Conservation (phyloP, 2,797 vertebrate genomes). For the Apogon hyalosoma region DNA sequence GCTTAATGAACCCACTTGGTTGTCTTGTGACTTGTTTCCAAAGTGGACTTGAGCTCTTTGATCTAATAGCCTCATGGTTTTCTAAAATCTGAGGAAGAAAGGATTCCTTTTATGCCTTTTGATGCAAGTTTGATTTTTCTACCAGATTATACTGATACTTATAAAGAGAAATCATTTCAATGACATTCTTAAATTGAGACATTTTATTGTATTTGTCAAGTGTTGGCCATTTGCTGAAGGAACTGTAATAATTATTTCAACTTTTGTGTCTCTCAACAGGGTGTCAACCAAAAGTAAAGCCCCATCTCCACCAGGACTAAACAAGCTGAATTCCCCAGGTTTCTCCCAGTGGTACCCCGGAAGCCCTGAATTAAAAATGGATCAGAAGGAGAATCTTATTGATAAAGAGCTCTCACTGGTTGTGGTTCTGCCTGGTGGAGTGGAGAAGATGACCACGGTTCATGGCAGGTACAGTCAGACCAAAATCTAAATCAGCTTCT, state of each 20-base stretch:
- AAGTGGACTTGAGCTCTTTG: slow-evolving; percentile 69
- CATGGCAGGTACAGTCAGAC: slow-evolving; percentile 88
- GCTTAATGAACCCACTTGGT: slow-evolving; percentile 67
- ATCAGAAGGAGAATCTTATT: slow-evolving; percentile 90
- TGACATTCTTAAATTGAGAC: slow-evolving; percentile 10
- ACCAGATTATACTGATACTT: slow-evolving; percentile 44
- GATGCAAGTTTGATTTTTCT: slow-evolving; percentile 58
- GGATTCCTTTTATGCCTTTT: slow-evolving; percentile 68
- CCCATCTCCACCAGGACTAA: slow-evolving; percentile 89
- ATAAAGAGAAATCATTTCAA: slow-evolving; percentile 33
- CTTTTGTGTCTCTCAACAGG: slow-evolving; percentile 79
- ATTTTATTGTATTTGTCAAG: no score
- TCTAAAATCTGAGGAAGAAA: slow-evolving; percentile 62
- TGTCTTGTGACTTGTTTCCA: slow-evolving; percentile 83
- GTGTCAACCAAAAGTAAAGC: slow-evolving; percentile 93
- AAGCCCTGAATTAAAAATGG: slow-evolving; percentile 83
- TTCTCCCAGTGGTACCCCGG: slow-evolving; percentile 82
- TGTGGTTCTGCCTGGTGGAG: slow-evolving; percentile 92
- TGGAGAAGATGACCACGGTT: slow-evolving; percentile 88
- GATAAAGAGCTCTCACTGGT: slow-evolving; percentile 91
- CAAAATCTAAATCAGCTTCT: background rate
- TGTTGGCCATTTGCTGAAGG: slow-evolving; percentile 10
- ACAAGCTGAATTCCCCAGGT: slow-evolving; percentile 74
- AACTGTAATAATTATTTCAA: slow-evolving; percentile 25
- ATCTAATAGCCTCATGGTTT: slow-evolving; percentile 59